Evolutionary conservation across 2,797 vertebrate species (phyloP).

Genomic region (Philypnodon macrostomus): DNA sequence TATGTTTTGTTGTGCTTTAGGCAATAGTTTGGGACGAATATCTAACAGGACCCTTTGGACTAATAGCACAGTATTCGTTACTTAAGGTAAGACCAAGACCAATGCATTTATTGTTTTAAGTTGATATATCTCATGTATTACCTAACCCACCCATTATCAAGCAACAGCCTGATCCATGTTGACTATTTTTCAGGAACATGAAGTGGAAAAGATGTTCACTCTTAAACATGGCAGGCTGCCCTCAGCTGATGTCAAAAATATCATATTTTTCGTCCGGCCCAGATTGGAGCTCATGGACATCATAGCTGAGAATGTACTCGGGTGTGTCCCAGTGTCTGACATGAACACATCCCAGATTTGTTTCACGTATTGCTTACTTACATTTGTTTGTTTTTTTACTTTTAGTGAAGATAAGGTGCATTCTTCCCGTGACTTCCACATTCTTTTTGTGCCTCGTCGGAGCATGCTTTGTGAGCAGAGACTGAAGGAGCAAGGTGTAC

Average conservation of each 20-base stretch:
- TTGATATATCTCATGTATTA: no score
- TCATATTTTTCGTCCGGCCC: conserved; percentile 96
- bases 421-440: conserved; percentile 88
- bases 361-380: background rate
- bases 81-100: conserved; percentile 93
- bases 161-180: no score
- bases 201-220: conserved; percentile 99
- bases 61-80: conserved; percentile 96
- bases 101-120: no score
- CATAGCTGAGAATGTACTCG: conserved; percentile 90
- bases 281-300: conserved; percentile 95
- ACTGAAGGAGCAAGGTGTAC: conserved; percentile 90
- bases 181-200: conserved; percentile 84
- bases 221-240: conserved; percentile 90
- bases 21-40: conserved; percentile 98
- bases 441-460: conserved; percentile 92
- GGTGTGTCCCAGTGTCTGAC: conserved; percentile 62
- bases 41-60: conserved; percentile 93
- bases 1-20: conserved; percentile 61
- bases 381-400: conserved; percentile 7
- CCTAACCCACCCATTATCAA: no score
- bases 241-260: conserved; percentile 90
- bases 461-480: conserved; percentile 94
- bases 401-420: conserved; percentile 86
- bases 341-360: background rate